phyloP scores from a whole-genome alignment of 1,140 invertebrate genomes.

The Vollenhovia emeryi region DNA sequence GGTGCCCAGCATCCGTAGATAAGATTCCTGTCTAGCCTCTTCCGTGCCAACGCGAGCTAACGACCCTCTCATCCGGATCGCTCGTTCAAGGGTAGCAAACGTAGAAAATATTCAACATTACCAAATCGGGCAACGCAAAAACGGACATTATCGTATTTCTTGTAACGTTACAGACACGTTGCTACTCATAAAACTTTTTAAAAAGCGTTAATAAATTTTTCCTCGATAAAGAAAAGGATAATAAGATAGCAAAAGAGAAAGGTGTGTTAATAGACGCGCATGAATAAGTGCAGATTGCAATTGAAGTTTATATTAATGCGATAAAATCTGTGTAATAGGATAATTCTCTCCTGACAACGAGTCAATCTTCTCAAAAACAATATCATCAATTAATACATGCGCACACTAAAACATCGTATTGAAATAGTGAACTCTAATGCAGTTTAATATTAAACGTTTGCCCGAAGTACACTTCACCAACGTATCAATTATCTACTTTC shows the following conservation, averaged over 20 bases:
- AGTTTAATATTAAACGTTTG: constrained; percentile 47
- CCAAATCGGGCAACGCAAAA: constrained; percentile 15
- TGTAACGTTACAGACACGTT: background rate
- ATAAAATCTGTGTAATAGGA: background rate
- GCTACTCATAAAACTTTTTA: background rate
- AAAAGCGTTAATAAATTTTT: background rate
- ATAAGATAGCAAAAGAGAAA: background rate
- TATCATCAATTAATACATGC: background rate
- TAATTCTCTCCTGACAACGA: background rate
- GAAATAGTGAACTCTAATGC: constrained; percentile 34
- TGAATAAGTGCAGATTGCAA: background rate
- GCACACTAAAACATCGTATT: background rate
- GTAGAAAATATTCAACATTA: constrained; percentile 58
- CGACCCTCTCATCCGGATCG: constrained; percentile 58
- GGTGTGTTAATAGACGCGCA: background rate
- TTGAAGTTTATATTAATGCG: background rate
- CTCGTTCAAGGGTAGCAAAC: constrained; percentile 49
- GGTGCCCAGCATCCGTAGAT: constrained; percentile 61
- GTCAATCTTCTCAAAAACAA: background rate
- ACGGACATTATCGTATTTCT: constrained; percentile 16
- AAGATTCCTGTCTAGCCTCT: constrained; percentile 57
- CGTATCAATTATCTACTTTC: constrained; percentile 55
- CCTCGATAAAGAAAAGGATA: background rate
- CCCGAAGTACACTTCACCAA: constrained; percentile 24
- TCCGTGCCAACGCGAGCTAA: constrained; percentile 63